phyloP scores from a whole-genome alignment of 2,888 invertebrate species.

The Catocala sponsa region DNA sequence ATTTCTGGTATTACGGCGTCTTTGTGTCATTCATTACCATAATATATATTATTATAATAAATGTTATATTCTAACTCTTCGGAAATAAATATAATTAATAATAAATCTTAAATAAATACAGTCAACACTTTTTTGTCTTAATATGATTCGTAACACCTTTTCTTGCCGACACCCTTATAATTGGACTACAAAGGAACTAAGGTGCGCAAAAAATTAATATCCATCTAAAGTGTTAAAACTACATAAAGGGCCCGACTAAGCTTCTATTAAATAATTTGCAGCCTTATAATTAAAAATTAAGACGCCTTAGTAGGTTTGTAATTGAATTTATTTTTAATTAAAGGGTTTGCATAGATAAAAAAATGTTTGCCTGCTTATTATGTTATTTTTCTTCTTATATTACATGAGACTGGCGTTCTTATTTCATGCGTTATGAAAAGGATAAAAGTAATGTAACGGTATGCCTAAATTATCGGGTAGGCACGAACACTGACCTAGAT shows the following conservation, averaged over 20 bases:
- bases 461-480: conserved; percentile 32
- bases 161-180: conserved; percentile 49
- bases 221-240: conserved; percentile 73
- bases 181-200: conserved; percentile 49
- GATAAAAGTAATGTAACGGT: conserved; percentile 22
- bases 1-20: too few relatives aligned
- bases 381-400: conserved; percentile 54
- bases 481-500: conserved; percentile 65
- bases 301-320: conserved; percentile 67
- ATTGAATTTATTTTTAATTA: conserved; percentile 56
- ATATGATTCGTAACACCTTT: conserved; percentile 33
- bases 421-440: conserved; percentile 21
- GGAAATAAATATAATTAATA: background rate
- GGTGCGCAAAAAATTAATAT: conserved; percentile 66
- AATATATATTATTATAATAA: too few relatives aligned
- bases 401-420: conserved; percentile 25
- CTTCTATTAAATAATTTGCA: conserved; percentile 65
- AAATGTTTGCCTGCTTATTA: conserved; percentile 73
- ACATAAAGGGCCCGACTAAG: conserved; percentile 68
- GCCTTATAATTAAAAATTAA: conserved; percentile 81
- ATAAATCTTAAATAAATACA: background rate
- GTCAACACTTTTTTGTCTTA: conserved; percentile 16
- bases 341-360: conserved; percentile 47
- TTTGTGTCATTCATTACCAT: too few relatives aligned
- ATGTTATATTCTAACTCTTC: too few relatives aligned